Base-by-base conservation (phyloP, 2,113 vertebrate genomes). In the Naja naja region DNA sequence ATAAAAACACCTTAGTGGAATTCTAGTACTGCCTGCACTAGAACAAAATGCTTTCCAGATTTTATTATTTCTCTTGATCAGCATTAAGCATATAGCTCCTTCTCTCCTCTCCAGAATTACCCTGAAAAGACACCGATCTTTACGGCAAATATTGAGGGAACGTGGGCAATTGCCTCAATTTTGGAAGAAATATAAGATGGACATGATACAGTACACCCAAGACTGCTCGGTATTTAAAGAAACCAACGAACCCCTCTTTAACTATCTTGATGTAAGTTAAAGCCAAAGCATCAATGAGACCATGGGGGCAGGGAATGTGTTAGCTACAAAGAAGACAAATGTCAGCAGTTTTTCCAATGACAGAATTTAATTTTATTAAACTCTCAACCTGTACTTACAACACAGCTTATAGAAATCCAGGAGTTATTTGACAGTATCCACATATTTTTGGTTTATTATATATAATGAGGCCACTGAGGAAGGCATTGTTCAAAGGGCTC, bases 221-320 rank as follows among this genome's bases (percentile, higher is more conserved):
- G 95, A 96, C 30, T 98, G 98, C 30, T 0, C 56, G 0, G 85
- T 5, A 56, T 95, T 95, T 54, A 74, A 3, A 1, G 91, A 95
- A 6, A 27, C 39, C 92, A 97, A 43, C 0, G 98, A 98, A 92
- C 98, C 98, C 25, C 98, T 98, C 93, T 64, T 97, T 95, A 98
- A 97, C 96, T 98, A 98, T 95, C 30, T 98, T 96, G 98, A 98
- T 0, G 98, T 98, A 96, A 98, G 98, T 34, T 45, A 23, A 34
- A 69, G 3, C 0, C 53, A 54, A 45, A 7, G 23, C 20, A 30
- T 20, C 56, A 0, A 1, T 43, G 54, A 6, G 6, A 25, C 0
- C 16, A 7, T 1, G 23, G 90, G 39, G 52, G 5, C n/a, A 11
- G 89, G 30, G n/a, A 25, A 55, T 10, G 1, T 45, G 60, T 60